Evolutionary conservation across 2,113 vertebrate genomes (phyloP).

Genomic region (Larimichthys crocea): DNA sequence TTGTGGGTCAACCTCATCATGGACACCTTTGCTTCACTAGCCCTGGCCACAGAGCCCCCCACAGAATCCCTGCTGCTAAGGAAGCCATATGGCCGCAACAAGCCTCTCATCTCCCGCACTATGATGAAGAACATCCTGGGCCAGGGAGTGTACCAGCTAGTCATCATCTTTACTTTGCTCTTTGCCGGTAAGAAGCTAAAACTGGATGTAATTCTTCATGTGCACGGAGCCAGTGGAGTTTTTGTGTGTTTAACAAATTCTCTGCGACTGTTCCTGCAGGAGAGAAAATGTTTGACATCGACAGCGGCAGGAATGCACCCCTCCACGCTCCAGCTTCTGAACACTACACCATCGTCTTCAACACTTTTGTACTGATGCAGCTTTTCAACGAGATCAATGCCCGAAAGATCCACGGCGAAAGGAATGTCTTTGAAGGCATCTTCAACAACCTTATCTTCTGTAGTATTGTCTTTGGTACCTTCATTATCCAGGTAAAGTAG

Average conservation of each 20-base stretch:
- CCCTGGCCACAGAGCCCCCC: slow-evolving; percentile 97
- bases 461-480: slow-evolving; percentile 96
- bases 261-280: slow-evolving; percentile 78
- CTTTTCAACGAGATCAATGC: slow-evolving; percentile 99
- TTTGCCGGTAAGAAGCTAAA: slow-evolving; percentile 90
- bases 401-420: slow-evolving; percentile 98
- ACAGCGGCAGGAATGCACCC: slow-evolving; percentile 93
- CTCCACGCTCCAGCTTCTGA: slow-evolving; percentile 96
- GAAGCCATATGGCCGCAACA: slow-evolving; percentile 98
- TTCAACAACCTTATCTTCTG: slow-evolving; percentile 99
- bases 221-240: background rate
- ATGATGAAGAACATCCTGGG: slow-evolving; percentile 99
- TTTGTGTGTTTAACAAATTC: background rate
- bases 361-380: slow-evolving; percentile 99
- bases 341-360: slow-evolving; percentile 99
- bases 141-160: slow-evolving; percentile 95
- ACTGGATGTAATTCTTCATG: background rate
- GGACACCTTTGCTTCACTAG: slow-evolving; percentile 98
- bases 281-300: slow-evolving; percentile 95
- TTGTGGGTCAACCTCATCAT: slow-evolving; percentile 99
- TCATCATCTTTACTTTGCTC: slow-evolving; percentile 94
- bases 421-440: slow-evolving; percentile 98
- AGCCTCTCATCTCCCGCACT: slow-evolving; percentile 97
- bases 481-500: slow-evolving; percentile 91
- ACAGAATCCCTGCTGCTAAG: slow-evolving; percentile 95